Evolutionary conservation across 2,113 vertebrate species (phyloP).

Genomic region (Cyprinodon brontotheroides): DNA sequence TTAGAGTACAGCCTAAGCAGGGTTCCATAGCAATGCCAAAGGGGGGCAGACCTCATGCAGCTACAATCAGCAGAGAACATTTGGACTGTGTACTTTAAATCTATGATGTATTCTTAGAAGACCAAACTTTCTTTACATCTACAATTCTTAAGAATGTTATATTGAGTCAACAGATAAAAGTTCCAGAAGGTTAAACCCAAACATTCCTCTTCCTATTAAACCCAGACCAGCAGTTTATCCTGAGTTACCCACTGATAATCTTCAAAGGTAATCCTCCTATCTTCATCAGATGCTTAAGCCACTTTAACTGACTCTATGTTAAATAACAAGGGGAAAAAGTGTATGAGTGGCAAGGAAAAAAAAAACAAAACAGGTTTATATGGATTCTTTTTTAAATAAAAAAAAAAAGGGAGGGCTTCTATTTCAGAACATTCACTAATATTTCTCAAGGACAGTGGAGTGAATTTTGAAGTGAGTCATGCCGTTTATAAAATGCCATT

Average conservation of each 20-base stretch:
- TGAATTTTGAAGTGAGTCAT: neutral
- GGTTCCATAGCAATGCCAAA: neutral
- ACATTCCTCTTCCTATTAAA: neutral
- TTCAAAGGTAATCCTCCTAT: neutral
- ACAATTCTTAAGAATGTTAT: neutral
- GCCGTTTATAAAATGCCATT: too few species aligned
- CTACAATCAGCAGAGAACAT: neutral
- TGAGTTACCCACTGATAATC: neutral
- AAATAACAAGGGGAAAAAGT: too few species aligned
- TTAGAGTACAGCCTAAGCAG: slow-evolving; percentile 19
- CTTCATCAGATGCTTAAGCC: neutral
- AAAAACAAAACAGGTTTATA: too few species aligned
- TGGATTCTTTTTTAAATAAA: neutral
- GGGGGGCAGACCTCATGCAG: neutral
- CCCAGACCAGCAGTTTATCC: neutral
- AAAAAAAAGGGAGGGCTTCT: neutral
- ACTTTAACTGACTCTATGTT: neutral
- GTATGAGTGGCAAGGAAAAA: too few species aligned
- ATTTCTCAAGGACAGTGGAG: neutral
- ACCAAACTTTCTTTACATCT: neutral
- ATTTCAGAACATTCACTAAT: neutral
- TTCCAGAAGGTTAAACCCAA: neutral
- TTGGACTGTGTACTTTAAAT: neutral
- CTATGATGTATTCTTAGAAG: neutral
- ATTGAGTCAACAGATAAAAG: neutral